phyloP scores from a whole-genome alignment of 1,140 invertebrate species.

The Antheraea pernyi region DNA sequence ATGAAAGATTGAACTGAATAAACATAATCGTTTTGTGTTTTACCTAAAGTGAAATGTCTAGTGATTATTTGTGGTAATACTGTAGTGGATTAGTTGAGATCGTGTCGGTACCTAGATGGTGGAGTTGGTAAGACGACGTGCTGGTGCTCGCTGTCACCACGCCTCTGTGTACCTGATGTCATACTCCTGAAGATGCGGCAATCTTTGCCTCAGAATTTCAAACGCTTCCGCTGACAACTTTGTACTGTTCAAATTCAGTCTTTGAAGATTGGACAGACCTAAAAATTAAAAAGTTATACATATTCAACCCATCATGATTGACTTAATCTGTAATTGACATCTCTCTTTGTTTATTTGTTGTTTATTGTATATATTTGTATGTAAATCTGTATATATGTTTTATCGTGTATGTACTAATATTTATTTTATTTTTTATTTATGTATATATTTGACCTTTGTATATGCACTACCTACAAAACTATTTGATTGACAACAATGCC shows the following conservation, averaged over 20 bases:
- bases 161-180: conserved; percentile 93
- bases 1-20: neutral
- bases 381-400: too few relatives aligned
- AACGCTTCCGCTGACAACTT: conserved; percentile 89
- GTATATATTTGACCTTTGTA: too few relatives aligned
- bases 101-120: neutral
- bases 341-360: too few relatives aligned
- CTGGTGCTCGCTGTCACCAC: conserved; percentile 82
- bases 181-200: conserved; percentile 90
- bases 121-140: neutral
- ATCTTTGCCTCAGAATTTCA: conserved; percentile 86
- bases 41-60: neutral
- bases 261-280: conserved; percentile 89
- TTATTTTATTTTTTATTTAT: too few relatives aligned
- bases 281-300: too few relatives aligned
- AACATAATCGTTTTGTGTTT: neutral
- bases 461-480: too few relatives aligned
- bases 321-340: too few relatives aligned
- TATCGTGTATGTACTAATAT: too few relatives aligned
- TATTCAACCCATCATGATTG: too few relatives aligned
- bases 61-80: neutral
- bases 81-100: conserved; percentile 9
- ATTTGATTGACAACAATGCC: too few relatives aligned
- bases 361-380: too few relatives aligned
- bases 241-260: conserved; percentile 92